These are phyloP conservation scores for Trachurus trachurus DNA, from an alignment of 2,797 vertebrate species.

Conservation along the genomic window DNA sequence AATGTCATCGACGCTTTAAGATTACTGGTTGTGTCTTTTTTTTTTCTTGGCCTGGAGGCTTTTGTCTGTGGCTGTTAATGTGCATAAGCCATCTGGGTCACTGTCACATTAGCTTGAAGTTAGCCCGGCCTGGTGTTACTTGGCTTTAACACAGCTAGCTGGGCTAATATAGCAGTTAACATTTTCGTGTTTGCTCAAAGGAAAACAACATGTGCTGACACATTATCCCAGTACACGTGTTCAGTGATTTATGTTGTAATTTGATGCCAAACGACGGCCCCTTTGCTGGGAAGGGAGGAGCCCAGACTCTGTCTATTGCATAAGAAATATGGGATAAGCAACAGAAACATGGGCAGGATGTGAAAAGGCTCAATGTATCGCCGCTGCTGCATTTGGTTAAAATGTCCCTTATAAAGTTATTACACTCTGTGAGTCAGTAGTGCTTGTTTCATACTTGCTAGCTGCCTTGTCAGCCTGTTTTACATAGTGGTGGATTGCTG, in stretches of 20 bases:
- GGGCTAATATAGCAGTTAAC: background rate
- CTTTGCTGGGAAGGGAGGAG: conserved; percentile 64
- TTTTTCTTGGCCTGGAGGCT: background rate
- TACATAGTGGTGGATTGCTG: background rate
- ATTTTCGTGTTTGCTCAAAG: conserved; percentile 21
- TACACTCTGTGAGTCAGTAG: background rate
- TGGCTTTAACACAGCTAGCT: conserved; percentile 14
- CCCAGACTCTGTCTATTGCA: conserved; percentile 52
- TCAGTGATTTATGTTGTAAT: conserved; percentile 69
- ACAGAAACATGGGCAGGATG: background rate
- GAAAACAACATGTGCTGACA: conserved; percentile 75
- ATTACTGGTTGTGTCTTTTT: background rate
- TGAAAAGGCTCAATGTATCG: background rate
- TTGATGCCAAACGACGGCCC: conserved; percentile 56
- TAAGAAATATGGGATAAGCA: conserved; percentile 42
- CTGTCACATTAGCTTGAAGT: conserved; percentile 32
- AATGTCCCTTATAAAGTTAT: background rate
- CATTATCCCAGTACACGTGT: conserved; percentile 64
- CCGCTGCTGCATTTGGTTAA: background rate
- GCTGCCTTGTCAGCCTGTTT: background rate
- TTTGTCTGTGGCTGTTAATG: background rate
- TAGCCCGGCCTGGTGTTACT: conserved; percentile 31
- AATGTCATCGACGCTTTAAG: too few species aligned
- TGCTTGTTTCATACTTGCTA: background rate
- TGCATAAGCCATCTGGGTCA: conserved; percentile 38